Evolutionary conservation across 1,140 invertebrate species (phyloP).

Genomic region (Thalassaphorura encarpata): DNA sequence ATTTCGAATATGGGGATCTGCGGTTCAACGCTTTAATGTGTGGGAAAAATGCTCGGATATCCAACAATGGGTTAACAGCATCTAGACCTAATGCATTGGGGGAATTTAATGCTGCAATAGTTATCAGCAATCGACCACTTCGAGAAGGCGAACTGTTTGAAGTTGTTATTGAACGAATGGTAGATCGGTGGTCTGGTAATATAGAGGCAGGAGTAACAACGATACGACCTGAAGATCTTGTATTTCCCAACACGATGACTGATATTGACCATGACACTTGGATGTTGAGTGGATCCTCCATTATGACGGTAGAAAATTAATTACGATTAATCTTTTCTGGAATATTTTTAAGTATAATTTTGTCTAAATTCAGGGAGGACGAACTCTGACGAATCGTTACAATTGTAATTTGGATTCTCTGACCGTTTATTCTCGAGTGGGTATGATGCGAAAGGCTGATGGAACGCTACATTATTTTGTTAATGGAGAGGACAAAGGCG

Average conservation of each 20-base stretch:
- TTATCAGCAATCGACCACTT: slow-evolving; percentile 77
- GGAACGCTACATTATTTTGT: slow-evolving; percentile 78
- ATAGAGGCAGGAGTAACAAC: slow-evolving; percentile 58
- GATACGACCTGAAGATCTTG: slow-evolving; percentile 73
- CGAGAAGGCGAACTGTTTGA: slow-evolving; percentile 87
- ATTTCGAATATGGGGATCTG: slow-evolving; percentile 49
- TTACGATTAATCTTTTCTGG: background rate
- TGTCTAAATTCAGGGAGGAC: slow-evolving; percentile 73
- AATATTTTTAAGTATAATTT: too few relatives aligned
- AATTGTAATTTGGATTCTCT: slow-evolving; percentile 70
- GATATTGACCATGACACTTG: slow-evolving; percentile 86
- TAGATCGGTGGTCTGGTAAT: slow-evolving; percentile 66
- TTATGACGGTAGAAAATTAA: slow-evolving; percentile 38
- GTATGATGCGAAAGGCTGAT: slow-evolving; percentile 77
- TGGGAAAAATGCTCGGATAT: slow-evolving; percentile 78
- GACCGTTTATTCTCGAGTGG: slow-evolving; percentile 62
- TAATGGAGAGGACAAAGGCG: slow-evolving; percentile 81
- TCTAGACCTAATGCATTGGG: slow-evolving; percentile 69
- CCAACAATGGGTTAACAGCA: slow-evolving; percentile 74
- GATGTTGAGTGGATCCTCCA: slow-evolving; percentile 72
- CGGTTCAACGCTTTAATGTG: slow-evolving; percentile 73
- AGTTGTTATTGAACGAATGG: slow-evolving; percentile 80
- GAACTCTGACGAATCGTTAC: slow-evolving; percentile 70
- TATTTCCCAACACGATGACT: slow-evolving; percentile 79
- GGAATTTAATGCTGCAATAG: slow-evolving; percentile 89